phyloP scores from a whole-genome alignment of 2,797 vertebrate species.

The Myotis myotis region DNA sequence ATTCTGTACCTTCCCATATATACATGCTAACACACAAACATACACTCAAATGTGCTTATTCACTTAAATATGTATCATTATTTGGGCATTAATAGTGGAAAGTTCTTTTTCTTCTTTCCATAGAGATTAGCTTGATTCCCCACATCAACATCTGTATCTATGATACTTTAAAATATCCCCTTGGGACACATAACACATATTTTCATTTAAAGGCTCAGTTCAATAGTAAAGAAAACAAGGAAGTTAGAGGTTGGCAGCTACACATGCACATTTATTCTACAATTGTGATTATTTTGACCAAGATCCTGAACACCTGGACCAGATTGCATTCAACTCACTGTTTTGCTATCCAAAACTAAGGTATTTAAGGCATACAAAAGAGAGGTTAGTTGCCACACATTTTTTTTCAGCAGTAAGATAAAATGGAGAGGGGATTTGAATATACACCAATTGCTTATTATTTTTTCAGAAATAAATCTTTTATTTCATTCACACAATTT shows the following conservation, averaged over 20 bases:
- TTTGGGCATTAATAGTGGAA: background rate
- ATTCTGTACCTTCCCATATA: background rate
- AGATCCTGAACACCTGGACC: background rate
- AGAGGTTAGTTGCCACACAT: background rate
- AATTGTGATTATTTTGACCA: background rate
- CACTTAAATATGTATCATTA: background rate
- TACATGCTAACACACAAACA: background rate
- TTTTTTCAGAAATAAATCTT: background rate
- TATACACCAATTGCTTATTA: background rate
- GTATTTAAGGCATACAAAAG: background rate
- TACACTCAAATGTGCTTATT: background rate
- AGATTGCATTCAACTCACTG: background rate
- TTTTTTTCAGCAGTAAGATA: background rate
- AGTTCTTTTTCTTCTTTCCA: background rate
- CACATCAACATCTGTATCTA: background rate
- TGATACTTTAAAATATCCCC: background rate
- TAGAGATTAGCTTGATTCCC: background rate
- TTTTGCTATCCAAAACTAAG: background rate
- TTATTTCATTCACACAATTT: background rate
- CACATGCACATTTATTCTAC: background rate
- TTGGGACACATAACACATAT: background rate
- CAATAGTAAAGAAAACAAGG: background rate
- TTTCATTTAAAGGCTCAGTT: constrained; percentile 11
- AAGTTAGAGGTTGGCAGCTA: background rate
- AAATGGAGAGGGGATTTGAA: background rate